phyloP scores from a whole-genome alignment of 1,140 invertebrate genomes.

The Leptopilina boulardi region DNA sequence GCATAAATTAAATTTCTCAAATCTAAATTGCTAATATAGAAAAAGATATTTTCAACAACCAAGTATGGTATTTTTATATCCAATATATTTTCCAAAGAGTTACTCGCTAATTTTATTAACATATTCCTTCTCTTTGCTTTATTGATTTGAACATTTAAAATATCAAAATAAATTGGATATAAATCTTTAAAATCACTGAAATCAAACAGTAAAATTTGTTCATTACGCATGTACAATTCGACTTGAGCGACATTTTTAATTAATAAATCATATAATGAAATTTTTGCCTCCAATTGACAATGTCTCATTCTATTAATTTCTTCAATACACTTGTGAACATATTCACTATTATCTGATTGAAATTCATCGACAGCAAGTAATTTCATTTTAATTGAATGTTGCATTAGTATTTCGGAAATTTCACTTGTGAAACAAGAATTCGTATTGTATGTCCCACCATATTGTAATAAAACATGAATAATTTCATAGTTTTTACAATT shows the following conservation, averaged over 20 bases:
- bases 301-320: neutral
- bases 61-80: neutral
- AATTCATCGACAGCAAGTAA: neutral
- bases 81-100: neutral
- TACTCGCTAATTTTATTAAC: neutral
- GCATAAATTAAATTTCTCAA: neutral
- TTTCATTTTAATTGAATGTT: neutral
- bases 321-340: neutral
- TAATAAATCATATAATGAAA: neutral
- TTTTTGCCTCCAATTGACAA: neutral
- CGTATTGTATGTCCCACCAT: neutral
- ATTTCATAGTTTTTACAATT: slow-evolving; percentile 34
- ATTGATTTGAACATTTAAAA: neutral
- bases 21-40: neutral
- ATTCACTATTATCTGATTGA: neutral
- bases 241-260: neutral
- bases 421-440: neutral
- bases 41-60: neutral
- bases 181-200: neutral
- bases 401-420: neutral
- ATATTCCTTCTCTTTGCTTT: neutral
- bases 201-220: neutral
- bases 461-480: slow-evolving; percentile 40
- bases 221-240: neutral
- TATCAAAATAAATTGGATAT: neutral